Base-by-base conservation (phyloP, 2,113 vertebrate genomes). In the Tragelaphus scriptus region DNA sequence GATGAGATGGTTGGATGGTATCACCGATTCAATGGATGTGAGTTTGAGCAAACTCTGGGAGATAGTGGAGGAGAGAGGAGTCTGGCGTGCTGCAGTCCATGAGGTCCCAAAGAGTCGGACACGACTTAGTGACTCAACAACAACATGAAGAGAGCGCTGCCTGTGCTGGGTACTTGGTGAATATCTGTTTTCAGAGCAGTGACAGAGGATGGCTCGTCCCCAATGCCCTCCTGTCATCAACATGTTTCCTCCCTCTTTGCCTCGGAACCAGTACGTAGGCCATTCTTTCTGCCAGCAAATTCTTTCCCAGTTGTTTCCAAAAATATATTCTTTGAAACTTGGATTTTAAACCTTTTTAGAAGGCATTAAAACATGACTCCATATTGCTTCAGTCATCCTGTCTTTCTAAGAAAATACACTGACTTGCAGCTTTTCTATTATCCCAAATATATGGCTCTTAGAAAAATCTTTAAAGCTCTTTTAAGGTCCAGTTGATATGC, bases 381-480 rank as follows among this genome's bases (percentile, higher is more conserved):
- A 79, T 13, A 7, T 63, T 30, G 51, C 36, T 82, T 89, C 79
- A 55, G 40, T 59, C n/a, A 79, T 82, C 58, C 40, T 59, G 3
- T 91, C 47, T 91, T 58, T 95, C 77, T 58, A 96, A 84, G 79
- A 95, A 97, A 91, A 94, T 21, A 91, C 21, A 82, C 2, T 75
- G 58, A 91, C 16, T 77, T 28, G 13, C n/a, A 77, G 58, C n/a
- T 28, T 93, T 86, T 79, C 12, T 44, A 61, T 71, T 91, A 95
- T 16, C 65, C 55, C 82, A 93, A 56, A 56, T 36, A 80, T 2
- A 13, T 80, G 44, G 6, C 14, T 75, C 40, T 82, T 53, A 58
- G 87, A 77, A 92, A 95, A 71, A 49, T 30, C 30, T 44, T 92
- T 80, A 77, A 63, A 91, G 26, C 10, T 63, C 55, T 90, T 91